These are phyloP conservation scores for Porites lutea DNA, from an alignment of 64 coral and sea anemone species.

Conservation along the genomic window DNA sequence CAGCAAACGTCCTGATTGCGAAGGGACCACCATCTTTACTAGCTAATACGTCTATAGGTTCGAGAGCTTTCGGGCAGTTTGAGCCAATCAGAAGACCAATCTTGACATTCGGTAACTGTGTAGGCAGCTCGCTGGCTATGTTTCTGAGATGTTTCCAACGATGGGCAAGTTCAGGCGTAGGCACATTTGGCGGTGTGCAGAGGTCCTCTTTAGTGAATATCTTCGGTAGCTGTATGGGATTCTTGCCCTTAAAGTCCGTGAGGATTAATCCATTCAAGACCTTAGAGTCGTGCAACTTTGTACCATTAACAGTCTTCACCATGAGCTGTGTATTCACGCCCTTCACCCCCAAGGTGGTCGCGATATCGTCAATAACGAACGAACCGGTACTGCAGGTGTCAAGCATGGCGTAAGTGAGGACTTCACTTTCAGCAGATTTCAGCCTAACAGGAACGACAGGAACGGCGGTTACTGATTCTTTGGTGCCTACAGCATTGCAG, in stretches of 20 bases:
- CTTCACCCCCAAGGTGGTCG: not conserved
- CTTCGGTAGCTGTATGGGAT: slow-evolving; percentile 8
- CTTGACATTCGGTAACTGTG: slow-evolving; percentile 16
- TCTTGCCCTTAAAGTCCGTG: slow-evolving; percentile 9
- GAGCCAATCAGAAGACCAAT: slow-evolving; percentile 60
- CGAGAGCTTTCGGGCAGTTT: slow-evolving; percentile 49
- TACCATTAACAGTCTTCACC: slow-evolving; percentile 63
- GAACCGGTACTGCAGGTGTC: slow-evolving; percentile 47
- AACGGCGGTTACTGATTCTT: not conserved
- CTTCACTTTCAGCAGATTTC: slow-evolving; percentile 28
- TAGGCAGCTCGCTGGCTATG: not conserved
- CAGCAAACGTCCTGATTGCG: slow-evolving; percentile 24
- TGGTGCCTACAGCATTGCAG: not conserved
- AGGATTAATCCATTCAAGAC: slow-evolving; percentile 26
- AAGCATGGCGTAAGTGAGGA: slow-evolving; percentile 67
- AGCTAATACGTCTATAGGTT: slow-evolving; percentile 36
- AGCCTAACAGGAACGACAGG: slow-evolving; percentile 54
- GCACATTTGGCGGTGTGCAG: not conserved
- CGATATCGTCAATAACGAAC: slow-evolving; percentile 49
- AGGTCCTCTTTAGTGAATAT: slow-evolving; percentile 38
- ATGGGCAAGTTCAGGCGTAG: slow-evolving; percentile 14
- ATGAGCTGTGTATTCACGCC: slow-evolving; percentile 29
- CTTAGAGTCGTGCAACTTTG: slow-evolving; percentile 8
- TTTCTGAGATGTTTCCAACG: slow-evolving; percentile 31
- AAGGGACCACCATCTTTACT: slow-evolving; percentile 51